These are phyloP conservation scores for Ctenicera cuprea DNA, from an alignment of 2,888 invertebrate genomes.

Conservation along the genomic window DNA sequence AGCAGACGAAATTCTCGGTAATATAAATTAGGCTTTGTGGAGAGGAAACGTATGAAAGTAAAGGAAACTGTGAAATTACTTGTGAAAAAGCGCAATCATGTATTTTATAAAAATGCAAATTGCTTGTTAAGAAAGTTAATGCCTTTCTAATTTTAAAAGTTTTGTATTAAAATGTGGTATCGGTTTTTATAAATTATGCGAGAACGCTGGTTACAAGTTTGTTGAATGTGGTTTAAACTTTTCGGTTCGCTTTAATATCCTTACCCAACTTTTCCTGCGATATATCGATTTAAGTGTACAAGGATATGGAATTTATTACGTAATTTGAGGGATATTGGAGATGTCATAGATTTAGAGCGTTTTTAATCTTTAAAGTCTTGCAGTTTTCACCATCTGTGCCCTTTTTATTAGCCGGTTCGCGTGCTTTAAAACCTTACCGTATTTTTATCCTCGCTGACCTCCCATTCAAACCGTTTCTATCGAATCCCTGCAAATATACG, in stretches of 20 bases:
- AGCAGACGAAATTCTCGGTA: conserved; percentile 7
- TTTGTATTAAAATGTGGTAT: conserved; percentile 47
- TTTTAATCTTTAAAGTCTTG: conserved; percentile 44
- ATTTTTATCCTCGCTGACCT: conserved; percentile 17
- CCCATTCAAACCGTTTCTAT: background rate
- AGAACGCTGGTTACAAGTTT: conserved; percentile 47
- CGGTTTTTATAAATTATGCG: conserved; percentile 51
- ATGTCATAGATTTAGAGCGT: conserved; percentile 48
- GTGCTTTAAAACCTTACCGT: conserved; percentile 14
- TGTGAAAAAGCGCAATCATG: conserved; percentile 33
- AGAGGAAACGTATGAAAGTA: background rate
- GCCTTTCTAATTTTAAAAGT: conserved; percentile 49
- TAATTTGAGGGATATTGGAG: conserved; percentile 50
- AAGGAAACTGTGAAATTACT: conserved; percentile 23
- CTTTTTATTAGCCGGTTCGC: conserved; percentile 27
- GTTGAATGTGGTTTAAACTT: conserved; percentile 49
- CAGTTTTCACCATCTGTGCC: conserved; percentile 48
- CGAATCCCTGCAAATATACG: background rate
- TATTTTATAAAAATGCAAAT: conserved; percentile 45
- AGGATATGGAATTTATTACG: conserved; percentile 45
- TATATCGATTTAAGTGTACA: conserved; percentile 48
- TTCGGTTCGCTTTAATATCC: conserved; percentile 40
- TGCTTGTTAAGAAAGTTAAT: conserved; percentile 45
- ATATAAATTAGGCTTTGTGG: conserved; percentile 4
- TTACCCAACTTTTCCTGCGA: conserved; percentile 41